Base-by-base conservation (phyloP, 2,888 invertebrate genomes). In the Macrophya alboannulata region DNA sequence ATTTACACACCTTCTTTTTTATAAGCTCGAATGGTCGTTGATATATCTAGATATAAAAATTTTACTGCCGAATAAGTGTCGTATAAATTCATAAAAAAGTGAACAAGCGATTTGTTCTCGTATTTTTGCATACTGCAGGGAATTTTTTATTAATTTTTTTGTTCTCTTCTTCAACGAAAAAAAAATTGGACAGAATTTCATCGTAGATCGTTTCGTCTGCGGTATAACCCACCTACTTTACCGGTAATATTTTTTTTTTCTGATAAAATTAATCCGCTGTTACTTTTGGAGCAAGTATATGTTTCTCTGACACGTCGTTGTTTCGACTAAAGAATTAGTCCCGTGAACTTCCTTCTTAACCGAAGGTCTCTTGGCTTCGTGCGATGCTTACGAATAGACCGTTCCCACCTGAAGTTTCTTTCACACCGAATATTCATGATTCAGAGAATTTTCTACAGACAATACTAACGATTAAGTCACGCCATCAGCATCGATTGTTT, bases 331-430 rank as follows among this genome's bases (percentile, higher is more conserved):
- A 68, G 12, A 45, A 79, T 17, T 65, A 71, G 48, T n/a, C 45
- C 37, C 37, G 83, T 83, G 83, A 83, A 83, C 83, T 83, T 83
- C 83, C 83, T 83, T 48, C 83, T 83, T 48, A 31, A 43, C 43
- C 83, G 83, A 83, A 83, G 83, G 83, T 83, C 83, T 83, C 15
- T 68, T 15, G 43, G 45, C 68, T 25, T 68, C 68, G 83, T 71
- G 83, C 71, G 51, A 65, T 83, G 83, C 68, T 25, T 83, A 68
- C 83, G 12, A 51, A 83, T 83, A 45, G 68, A 83, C 68, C 68
- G 68, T 83, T 48, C 68, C 68, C 83, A 83, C 83, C 68, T 83
- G 68, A 83, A 83, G 83, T 59, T 48, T 21, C 31, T 45, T 83
- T 71, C 83, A 83, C 83, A 71, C 81, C 81, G 40, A 81, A 43